A percentile compares a stretch with the other conserved stretches of the same genome.
phyloP scores from a whole-genome alignment of 1,140 invertebrate genomes.

The Tenebrio molitor region DNA sequence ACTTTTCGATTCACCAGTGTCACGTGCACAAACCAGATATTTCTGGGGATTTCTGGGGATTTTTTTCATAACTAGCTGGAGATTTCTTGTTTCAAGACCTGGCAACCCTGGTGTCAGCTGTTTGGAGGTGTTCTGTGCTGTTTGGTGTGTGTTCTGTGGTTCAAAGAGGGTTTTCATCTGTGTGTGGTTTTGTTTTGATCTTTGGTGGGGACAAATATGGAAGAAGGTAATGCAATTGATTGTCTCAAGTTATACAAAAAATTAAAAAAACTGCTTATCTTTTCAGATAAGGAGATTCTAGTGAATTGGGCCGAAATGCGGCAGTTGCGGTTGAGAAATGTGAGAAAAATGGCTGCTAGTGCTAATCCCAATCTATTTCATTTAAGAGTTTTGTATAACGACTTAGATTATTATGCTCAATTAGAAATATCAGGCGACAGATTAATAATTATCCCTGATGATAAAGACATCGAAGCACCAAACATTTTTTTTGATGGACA shows the following conservation, averaged over 20 bases:
- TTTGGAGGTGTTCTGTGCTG: too few relatives aligned
- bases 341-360: neutral
- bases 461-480: neutral
- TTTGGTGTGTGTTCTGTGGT: too few relatives aligned
- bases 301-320: constrained; percentile 12
- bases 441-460: constrained; percentile 7
- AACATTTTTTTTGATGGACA: neutral
- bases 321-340: constrained; percentile 10
- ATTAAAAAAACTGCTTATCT: constrained; percentile 1
- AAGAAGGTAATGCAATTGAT: constrained; percentile 4
- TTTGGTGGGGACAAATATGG: neutral
- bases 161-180: neutral
- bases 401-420: constrained; percentile 4
- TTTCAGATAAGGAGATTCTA: constrained; percentile 5
- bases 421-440: neutral
- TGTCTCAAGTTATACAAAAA: constrained; percentile 1
- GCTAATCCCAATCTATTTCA: neutral
- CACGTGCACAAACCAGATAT: too few relatives aligned
- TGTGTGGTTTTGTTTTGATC: neutral
- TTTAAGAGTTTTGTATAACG: neutral
- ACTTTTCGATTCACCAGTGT: too few relatives aligned
- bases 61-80: too few relatives aligned
- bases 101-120: too few relatives aligned
- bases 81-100: too few relatives aligned
- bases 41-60: too few relatives aligned